Evolutionary conservation across 1,140 invertebrate genomes (phyloP).

Genomic region (Euura saliciscinereae): DNA sequence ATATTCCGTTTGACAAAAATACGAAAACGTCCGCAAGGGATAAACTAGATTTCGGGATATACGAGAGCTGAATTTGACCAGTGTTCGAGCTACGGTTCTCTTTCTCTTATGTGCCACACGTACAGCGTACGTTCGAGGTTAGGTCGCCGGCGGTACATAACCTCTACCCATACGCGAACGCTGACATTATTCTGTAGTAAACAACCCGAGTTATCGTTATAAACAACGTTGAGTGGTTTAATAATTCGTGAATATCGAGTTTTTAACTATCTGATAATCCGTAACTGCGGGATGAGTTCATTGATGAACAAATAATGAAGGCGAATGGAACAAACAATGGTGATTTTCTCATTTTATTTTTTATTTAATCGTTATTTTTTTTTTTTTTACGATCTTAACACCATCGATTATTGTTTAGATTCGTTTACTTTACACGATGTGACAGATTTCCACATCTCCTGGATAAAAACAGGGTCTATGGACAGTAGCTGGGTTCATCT

Average conservation of each 20-base stretch:
- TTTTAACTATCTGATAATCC: constrained; percentile 17
- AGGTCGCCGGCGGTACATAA: constrained; percentile 56
- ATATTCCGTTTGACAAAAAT: too few species aligned
- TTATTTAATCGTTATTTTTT: background rate
- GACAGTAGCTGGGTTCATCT: too few species aligned
- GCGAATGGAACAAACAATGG: constrained; percentile 61
- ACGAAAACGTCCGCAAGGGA: too few species aligned
- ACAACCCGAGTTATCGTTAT: background rate
- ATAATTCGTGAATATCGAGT: too few species aligned
- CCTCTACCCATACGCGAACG: constrained; percentile 28
- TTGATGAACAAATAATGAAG: constrained; percentile 52
- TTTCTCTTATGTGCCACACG: constrained; percentile 19
- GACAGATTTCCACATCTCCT: too few species aligned
- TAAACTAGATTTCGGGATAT: background rate
- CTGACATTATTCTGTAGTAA: background rate
- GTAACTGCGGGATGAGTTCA: constrained; percentile 51
- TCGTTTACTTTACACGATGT: too few species aligned
- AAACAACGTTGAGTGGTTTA: background rate
- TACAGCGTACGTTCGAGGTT: constrained; percentile 42
- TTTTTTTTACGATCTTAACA: too few species aligned
- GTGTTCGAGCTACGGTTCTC: background rate
- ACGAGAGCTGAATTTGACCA: background rate
- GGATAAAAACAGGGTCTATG: too few species aligned
- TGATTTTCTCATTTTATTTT: constrained; percentile 36
- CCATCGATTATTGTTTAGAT: too few species aligned